Evolutionary conservation across 2,888 invertebrate species (phyloP).

Genomic region (Conops quadrifasciatus): DNA sequence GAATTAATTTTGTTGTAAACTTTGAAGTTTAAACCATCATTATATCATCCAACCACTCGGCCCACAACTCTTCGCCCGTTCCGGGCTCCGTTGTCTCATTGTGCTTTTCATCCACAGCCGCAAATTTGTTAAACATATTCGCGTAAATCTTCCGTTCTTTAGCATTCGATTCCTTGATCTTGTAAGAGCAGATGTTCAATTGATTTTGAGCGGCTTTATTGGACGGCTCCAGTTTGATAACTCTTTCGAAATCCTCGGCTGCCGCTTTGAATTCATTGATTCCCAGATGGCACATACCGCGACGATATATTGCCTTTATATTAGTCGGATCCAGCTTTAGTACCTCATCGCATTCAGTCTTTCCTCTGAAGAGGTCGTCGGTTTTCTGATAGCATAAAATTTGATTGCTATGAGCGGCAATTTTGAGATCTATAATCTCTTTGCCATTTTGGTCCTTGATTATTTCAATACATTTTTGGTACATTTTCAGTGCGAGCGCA

Average conservation of each 20-base stretch:
- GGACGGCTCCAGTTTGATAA: slow-evolving; percentile 80
- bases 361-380: slow-evolving; percentile 73
- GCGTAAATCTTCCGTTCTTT: slow-evolving; percentile 89
- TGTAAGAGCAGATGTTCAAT: slow-evolving; percentile 74
- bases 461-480: slow-evolving; percentile 73
- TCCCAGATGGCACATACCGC: slow-evolving; percentile 81
- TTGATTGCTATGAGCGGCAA: slow-evolving; percentile 82
- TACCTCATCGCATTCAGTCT: slow-evolving; percentile 77
- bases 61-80: slow-evolving; percentile 57
- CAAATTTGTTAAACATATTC: slow-evolving; percentile 96
- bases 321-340: slow-evolving; percentile 78
- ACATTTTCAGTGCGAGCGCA: slow-evolving; percentile 84
- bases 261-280: slow-evolving; percentile 83
- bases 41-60: slow-evolving; percentile 61
- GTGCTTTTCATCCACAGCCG: slow-evolving; percentile 72
- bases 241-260: slow-evolving; percentile 76
- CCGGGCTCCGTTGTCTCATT: background rate
- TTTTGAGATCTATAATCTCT: slow-evolving; percentile 68
- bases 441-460: slow-evolving; percentile 56
- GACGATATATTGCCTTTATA: slow-evolving; percentile 89
- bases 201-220: slow-evolving; percentile 90
- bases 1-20: background rate
- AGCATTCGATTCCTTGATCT: slow-evolving; percentile 78
- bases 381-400: slow-evolving; percentile 82
- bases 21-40: slow-evolving; percentile 56